These are phyloP conservation scores for Agrochola lychnidis DNA, from an alignment of 2,888 invertebrate species.

Conservation along the genomic window DNA sequence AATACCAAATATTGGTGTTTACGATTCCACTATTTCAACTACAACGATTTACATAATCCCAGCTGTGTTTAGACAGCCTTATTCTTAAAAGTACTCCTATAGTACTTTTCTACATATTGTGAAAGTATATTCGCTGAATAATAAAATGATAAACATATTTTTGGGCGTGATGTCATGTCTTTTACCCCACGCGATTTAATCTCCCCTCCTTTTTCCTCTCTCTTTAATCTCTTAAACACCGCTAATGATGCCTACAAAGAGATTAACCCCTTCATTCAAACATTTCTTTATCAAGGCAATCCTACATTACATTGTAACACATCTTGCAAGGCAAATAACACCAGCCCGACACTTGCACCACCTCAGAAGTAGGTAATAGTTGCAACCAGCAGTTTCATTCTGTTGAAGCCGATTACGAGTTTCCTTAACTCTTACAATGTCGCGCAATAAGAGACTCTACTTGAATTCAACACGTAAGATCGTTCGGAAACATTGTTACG, in stretches of 20 bases:
- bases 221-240: not conserved
- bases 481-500: constrained; percentile 68
- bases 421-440: constrained; percentile 68
- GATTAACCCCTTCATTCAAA: too few species aligned
- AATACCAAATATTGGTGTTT: constrained; percentile 21
- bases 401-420: constrained; percentile 76
- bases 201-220: too few species aligned
- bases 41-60: constrained; percentile 15
- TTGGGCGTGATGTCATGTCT: not conserved
- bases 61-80: not conserved
- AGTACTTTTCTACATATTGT: not conserved
- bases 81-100: not conserved
- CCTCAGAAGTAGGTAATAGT: constrained; percentile 67
- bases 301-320: not conserved
- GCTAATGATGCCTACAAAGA: not conserved
- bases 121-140: too few species aligned
- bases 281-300: not conserved
- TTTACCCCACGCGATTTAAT: not conserved
- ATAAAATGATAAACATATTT: not conserved
- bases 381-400: constrained; percentile 75
- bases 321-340: not conserved
- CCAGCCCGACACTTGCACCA: constrained; percentile 57
- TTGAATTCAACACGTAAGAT: constrained; percentile 70
- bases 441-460: constrained; percentile 68
- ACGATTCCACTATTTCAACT: constrained; percentile 16